phyloP scores from a whole-genome alignment of 2,113 vertebrate species.

The Gobius niger region DNA sequence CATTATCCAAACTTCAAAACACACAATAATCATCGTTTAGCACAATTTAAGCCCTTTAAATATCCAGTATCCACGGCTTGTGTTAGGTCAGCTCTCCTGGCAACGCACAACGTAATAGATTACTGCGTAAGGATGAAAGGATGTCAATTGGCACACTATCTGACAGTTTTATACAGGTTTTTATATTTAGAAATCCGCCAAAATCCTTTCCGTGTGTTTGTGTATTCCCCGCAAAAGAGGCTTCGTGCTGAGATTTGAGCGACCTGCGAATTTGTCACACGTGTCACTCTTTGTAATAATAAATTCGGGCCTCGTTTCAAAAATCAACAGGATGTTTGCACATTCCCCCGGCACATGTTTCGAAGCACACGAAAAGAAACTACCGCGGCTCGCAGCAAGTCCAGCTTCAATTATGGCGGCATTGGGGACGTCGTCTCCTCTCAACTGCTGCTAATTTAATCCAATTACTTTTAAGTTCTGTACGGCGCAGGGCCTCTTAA shows the following conservation, averaged over 20 bases:
- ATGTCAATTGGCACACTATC: neutral
- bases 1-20: no score
- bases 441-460: slow-evolving; percentile 55
- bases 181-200: slow-evolving; percentile 22
- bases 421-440: neutral
- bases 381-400: slow-evolving; percentile 9
- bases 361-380: slow-evolving; percentile 27
- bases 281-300: slow-evolving; percentile 9
- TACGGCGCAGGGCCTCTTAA: neutral
- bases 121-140: slow-evolving; percentile 3
- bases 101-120: slow-evolving; percentile 20
- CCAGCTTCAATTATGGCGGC: no score
- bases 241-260: neutral
- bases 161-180: neutral
- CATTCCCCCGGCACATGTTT: slow-evolving; percentile 30
- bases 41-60: neutral
- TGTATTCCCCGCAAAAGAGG: neutral
- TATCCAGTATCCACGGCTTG: slow-evolving; percentile 18
- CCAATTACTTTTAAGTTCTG: slow-evolving; percentile 54
- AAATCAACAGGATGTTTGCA: slow-evolving; percentile 34
- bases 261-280: slow-evolving; percentile 18
- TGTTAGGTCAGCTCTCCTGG: slow-evolving; percentile 21
- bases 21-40: no score
- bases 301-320: slow-evolving; percentile 6
- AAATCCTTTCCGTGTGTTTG: slow-evolving; percentile 5